Conservation (phyloP, 2,888 invertebrate species). For the Drosophila emarginata region DNA sequence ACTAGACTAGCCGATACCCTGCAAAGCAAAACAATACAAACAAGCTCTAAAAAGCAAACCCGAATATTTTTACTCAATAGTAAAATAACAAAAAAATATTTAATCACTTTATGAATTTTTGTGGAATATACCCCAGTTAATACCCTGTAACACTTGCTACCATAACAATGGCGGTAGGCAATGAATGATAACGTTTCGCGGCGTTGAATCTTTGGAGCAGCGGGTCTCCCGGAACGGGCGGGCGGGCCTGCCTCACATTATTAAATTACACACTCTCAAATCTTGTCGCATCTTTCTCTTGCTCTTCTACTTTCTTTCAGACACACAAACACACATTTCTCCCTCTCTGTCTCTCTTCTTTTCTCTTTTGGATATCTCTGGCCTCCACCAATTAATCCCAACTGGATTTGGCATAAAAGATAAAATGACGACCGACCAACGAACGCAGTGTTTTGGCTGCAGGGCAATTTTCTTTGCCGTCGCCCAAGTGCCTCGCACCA, state of each 20-base stretch:
- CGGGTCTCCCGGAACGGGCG: neutral
- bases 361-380: slow-evolving; percentile 19
- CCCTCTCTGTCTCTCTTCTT: neutral
- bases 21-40: neutral
- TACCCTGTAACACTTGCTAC: slow-evolving; percentile 15
- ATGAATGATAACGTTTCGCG: slow-evolving; percentile 18
- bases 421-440: slow-evolving; percentile 56
- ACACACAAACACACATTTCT: too few species aligned
- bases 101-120: too few species aligned
- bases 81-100: too few species aligned
- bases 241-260: slow-evolving; percentile 60
- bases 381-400: slow-evolving; percentile 73
- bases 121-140: neutral
- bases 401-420: slow-evolving; percentile 78
- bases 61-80: too few species aligned
- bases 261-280: slow-evolving; percentile 73
- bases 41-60: too few species aligned
- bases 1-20: slow-evolving; percentile 20
- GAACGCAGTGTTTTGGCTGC: slow-evolving; percentile 40
- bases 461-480: slow-evolving; percentile 54
- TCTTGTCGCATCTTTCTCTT: slow-evolving; percentile 31
- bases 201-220: slow-evolving; percentile 15
- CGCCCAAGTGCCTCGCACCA: slow-evolving; percentile 13
- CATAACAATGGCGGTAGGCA: slow-evolving; percentile 58
- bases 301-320: neutral